Percentiles rank a stretch among this genome's conserved stretches.
Evolutionary conservation across 2,113 vertebrate species (phyloP).

Genomic region (Piprites chloris): DNA sequence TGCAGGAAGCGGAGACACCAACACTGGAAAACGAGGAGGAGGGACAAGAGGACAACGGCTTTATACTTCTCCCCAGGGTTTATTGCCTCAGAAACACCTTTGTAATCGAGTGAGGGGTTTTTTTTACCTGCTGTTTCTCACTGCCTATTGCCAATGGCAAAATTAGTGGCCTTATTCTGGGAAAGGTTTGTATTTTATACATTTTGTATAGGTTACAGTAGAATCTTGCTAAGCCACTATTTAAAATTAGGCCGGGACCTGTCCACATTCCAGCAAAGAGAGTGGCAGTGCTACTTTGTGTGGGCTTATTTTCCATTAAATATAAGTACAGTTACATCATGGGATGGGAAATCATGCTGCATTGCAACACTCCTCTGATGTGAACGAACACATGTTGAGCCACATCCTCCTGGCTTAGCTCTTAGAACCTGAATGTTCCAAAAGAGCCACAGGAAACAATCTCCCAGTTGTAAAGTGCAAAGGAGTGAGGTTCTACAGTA

Average conservation of each 20-base stretch:
- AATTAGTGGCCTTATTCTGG: slow-evolving; percentile 63
- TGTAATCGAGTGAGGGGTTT: neutral
- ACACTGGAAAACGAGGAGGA: slow-evolving; percentile 34
- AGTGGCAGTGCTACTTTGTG: slow-evolving; percentile 54
- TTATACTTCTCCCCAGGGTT: slow-evolving; percentile 3
- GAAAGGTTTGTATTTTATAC: slow-evolving; percentile 10
- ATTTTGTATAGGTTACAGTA: neutral
- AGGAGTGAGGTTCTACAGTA: neutral
- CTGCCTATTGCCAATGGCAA: slow-evolving; percentile 53
- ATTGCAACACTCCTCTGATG: neutral
- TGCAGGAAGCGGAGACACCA: neutral
- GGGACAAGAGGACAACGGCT: neutral
- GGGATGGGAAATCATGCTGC: neutral
- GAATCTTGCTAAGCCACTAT: neutral
- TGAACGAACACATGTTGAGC: neutral
- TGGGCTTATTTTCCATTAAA: neutral
- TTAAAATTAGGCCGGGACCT: neutral
- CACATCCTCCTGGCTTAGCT: neutral
- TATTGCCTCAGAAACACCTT: slow-evolving; percentile 47
- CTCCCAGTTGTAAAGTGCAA: neutral
- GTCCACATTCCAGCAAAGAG: neutral
- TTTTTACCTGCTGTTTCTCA: slow-evolving; percentile 35
- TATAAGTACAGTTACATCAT: neutral
- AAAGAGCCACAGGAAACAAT: neutral
- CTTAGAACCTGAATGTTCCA: neutral